A percentile compares a stretch with the other conserved stretches of the same genome.
Conservation (phyloP, 2,797 vertebrate genomes). For the Paedocypris micromegethes region DNA sequence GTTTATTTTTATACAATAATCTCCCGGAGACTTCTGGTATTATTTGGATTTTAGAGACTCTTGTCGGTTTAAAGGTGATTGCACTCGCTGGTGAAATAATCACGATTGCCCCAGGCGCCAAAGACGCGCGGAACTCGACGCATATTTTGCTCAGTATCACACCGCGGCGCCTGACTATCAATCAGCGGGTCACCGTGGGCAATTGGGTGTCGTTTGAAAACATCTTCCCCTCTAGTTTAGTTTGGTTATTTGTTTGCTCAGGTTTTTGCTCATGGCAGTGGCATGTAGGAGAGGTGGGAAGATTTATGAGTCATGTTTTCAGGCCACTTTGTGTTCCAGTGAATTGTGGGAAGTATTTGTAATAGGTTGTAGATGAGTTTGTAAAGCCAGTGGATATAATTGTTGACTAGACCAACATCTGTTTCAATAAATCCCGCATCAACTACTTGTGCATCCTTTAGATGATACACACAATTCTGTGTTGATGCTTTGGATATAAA, state of each 20-base stretch:
- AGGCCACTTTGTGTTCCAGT: slow-evolving; percentile 16
- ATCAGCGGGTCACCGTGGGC: slow-evolving; percentile 34
- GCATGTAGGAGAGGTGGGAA: slow-evolving; percentile 34
- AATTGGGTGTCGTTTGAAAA: slow-evolving; percentile 34
- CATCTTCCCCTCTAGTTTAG: slow-evolving; percentile 23
- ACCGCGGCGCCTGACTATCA: slow-evolving; percentile 29
- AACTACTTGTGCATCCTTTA: no score
- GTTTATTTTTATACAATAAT: no score
- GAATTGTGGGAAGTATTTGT: slow-evolving; percentile 25
- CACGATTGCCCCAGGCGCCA: slow-evolving; percentile 15
- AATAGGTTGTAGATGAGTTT: background rate
- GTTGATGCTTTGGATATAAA: no score
- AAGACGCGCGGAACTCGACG: background rate
- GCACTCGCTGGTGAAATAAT: slow-evolving; percentile 26
- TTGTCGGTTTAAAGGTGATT: slow-evolving; percentile 5
- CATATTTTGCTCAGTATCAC: slow-evolving; percentile 27
- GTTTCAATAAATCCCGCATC: no score
- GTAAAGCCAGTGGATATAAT: background rate
- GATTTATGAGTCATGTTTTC: slow-evolving; percentile 19
- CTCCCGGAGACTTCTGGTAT: no score
- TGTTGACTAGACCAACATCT: no score
- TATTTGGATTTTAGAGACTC: no score
- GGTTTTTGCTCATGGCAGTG: slow-evolving; percentile 30
- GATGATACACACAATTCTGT: no score
- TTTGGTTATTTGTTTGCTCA: no score